phyloP scores from a whole-genome alignment of 2,888 invertebrate species.

The Hypsopygia costalis region DNA sequence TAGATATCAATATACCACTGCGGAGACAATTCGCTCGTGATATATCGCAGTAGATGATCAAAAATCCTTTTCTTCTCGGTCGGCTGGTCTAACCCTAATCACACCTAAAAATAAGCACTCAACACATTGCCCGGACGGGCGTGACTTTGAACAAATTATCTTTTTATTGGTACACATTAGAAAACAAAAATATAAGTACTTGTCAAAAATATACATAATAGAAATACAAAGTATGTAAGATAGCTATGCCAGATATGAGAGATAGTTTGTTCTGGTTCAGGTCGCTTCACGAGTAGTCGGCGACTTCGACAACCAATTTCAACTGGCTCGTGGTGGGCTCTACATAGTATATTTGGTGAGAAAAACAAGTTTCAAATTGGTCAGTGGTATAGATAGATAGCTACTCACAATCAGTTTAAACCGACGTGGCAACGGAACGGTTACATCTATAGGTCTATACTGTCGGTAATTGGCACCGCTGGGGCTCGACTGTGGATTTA shows the following conservation, averaged over 20 bases:
- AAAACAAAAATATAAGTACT: slow-evolving; percentile 36
- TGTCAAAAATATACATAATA: slow-evolving; percentile 29
- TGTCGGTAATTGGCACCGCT: no score
- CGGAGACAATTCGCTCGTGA: slow-evolving; percentile 54
- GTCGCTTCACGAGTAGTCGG: slow-evolving; percentile 28
- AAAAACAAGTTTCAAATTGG: not conserved
- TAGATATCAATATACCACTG: slow-evolving; percentile 63
- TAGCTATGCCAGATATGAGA: slow-evolving; percentile 40
- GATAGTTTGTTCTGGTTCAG: slow-evolving; percentile 76
- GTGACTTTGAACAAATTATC: slow-evolving; percentile 79
- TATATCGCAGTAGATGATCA: slow-evolving; percentile 81
- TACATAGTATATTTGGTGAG: no score
- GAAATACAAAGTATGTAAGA: slow-evolving; percentile 22
- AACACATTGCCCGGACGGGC: slow-evolving; percentile 61
- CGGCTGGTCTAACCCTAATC: slow-evolving; percentile 55
- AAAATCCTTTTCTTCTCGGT: slow-evolving; percentile 83
- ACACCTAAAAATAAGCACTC: slow-evolving; percentile 78
- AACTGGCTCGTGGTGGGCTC: slow-evolving; percentile 22
- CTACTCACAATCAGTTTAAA: not conserved
- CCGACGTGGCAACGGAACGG: not conserved
- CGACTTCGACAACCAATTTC: slow-evolving; percentile 70
- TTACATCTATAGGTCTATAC: not conserved
- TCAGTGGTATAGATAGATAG: not conserved
- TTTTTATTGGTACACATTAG: slow-evolving; percentile 42
- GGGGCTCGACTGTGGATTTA: no score